Evolutionary conservation across 2,797 vertebrate species (phyloP), one percentile per base, ranked within the genome.

Genomic region (Macropus fuliginosus): DNA sequence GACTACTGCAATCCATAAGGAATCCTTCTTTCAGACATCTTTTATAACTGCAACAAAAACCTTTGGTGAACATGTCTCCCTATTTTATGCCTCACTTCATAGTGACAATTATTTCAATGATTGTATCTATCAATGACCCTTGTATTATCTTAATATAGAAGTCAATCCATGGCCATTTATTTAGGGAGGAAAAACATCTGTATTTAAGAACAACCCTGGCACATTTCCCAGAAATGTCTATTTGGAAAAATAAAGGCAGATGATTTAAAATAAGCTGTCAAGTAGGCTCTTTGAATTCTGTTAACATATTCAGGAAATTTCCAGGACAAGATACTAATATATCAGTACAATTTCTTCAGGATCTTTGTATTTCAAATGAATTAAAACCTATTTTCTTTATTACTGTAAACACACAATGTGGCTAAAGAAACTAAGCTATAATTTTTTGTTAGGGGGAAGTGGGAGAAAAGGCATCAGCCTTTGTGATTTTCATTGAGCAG

Each of bases 141-240:
- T 87, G 40, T 50, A 27, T 87, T 87, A 87, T 87, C 74, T 87
- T 50, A 87, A 46, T 87, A 87, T 46, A 87, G 40, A 87, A 87
- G 40, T 87, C 40, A 87, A 87, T 50, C 40, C 74, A 50, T 87
- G 21, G 27, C 74, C 74, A 50, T 40, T 87, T 87, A 87, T 87
- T 87, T 87, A 87, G 40, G 74, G 24, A 87, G 74, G 66, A 87
- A 46, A 87, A 46, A 87, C 74, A 87, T 87, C 74, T 87, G 74
- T 93, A 95, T 93, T 95, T 94, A 24, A 94, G 29, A 93, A 46
- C 28, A 94, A 95, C 74, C 50, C 40, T 87, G 91, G 94, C 54
- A 94, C 87, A 66, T 93, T 97, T 92, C 56, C 46, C 21, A 96
- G 95, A 81, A 93, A 92, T 90, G 92, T 93, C 52, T 94, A 40